Evolutionary conservation across 2,797 vertebrate genomes (phyloP), one percentile per base, ranked within the genome.

Genomic region (Pseudomugil gertrudae): DNA sequence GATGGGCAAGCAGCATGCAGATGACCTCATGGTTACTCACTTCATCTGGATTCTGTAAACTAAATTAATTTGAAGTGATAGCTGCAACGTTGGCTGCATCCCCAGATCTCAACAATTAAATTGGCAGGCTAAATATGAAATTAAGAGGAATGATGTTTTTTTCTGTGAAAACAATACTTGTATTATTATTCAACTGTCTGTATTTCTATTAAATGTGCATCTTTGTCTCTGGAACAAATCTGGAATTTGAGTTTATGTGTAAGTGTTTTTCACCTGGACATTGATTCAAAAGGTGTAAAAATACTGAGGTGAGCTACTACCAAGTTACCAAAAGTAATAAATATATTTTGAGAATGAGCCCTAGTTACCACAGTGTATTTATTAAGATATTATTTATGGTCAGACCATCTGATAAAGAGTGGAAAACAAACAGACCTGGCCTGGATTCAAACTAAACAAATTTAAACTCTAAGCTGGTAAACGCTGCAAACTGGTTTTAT

Each of bases 51-150:
- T 64, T 76, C 75, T 72, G 57, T 60, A 58, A 69, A 67, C 6
- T 56, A 70, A 69, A 81, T 76, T 26, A 56, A 38, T 69, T 74
- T 30, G 64, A 81, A 59, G 54, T 3, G 19, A 8, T 33, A 5
- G 43, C 32, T 45, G 51, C 23, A n/a, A 14, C 2, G 5, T 74
- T 75, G 77, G 72, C 63, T 15, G 2, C 57, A 30, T 67, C 48
- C 57, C 55, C 27, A 64, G 54, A 73, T 61, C 66, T 55, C 59
- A 62, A 43, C 27, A 26, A 58, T 69, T 47, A 59, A n/a, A 3
- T 57, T 65, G 60, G 70, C 4, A 1, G 15, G 17, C 10, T 32
- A 58, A 74, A 64, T 51, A 61, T 74, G 15, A 52, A 32, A 72
- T 57, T 38, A 65, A 53, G 47, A 71, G 40, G n/a, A 57, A 26